phyloP scores from a whole-genome alignment of 1,140 invertebrate genomes.

The Nilaparvata lugens region DNA sequence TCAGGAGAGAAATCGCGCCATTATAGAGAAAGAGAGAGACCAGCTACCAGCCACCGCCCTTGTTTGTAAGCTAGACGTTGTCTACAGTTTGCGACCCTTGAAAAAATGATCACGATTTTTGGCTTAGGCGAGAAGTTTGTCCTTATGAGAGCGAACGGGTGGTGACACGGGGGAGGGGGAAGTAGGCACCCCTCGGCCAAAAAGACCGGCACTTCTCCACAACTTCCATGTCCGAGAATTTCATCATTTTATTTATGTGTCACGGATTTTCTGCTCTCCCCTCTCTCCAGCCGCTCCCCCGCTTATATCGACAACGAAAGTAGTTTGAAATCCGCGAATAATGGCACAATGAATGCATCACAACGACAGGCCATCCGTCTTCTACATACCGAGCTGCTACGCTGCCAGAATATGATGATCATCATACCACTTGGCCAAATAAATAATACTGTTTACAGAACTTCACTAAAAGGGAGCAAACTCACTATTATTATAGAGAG shows the following conservation, averaged over 20 bases:
- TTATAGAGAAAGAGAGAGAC: not conserved
- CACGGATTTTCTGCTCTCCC: not conserved
- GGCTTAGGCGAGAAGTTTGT: slow-evolving; percentile 4
- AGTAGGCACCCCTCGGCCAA: not conserved
- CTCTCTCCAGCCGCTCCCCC: no score
- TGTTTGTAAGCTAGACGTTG: slow-evolving; percentile 3
- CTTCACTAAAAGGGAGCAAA: no score
- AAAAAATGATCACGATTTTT: slow-evolving; percentile 6
- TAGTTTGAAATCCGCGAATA: no score
- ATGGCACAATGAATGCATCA: no score
- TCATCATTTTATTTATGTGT: slow-evolving; percentile 6
- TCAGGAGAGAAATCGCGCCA: slow-evolving; percentile 1
- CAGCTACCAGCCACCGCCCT: not conserved
- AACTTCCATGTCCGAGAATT: slow-evolving; percentile 5
- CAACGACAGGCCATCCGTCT: no score
- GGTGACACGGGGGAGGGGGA: no score
- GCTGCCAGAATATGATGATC: no score
- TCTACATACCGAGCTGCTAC: no score
- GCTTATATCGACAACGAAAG: no score
- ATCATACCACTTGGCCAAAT: no score
- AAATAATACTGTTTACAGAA: no score
- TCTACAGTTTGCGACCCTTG: not conserved
- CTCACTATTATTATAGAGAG: no score
- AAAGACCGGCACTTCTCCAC: not conserved
- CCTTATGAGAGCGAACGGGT: not conserved